A percentile compares a stretch with the other conserved stretches of the same genome.
phyloP scores from a whole-genome alignment of 2,888 invertebrate genomes.

The Rhamnusium bicolor region DNA sequence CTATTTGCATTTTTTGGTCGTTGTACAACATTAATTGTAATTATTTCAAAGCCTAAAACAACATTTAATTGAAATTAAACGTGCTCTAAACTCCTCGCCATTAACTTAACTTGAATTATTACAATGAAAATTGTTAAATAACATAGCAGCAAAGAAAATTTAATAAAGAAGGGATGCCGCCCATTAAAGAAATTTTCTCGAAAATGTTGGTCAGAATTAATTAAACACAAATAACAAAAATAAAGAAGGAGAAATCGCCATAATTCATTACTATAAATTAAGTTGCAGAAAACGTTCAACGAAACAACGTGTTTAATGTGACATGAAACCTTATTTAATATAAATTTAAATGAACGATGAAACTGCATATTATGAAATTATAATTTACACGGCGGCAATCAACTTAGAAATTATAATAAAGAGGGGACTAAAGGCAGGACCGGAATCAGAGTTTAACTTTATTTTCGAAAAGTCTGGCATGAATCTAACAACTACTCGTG shows the following conservation, averaged over 20 bases:
- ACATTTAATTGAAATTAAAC: conserved; percentile 28
- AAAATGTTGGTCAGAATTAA: conserved; percentile 30
- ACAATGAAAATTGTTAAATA: conserved; percentile 32
- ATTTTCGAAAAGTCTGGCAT: not conserved
- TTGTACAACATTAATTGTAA: conserved; percentile 12
- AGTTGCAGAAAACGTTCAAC: not conserved
- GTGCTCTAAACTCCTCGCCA: conserved; percentile 3
- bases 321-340: conserved; percentile 15
- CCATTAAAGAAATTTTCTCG: conserved; percentile 21
- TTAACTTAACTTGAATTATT: conserved; percentile 22
- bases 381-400: conserved; percentile 14
- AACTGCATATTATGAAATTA: conserved; percentile 21
- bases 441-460: not conserved
- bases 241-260: conserved; percentile 19
- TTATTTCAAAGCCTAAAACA: conserved; percentile 24
- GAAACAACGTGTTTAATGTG: conserved; percentile 6
- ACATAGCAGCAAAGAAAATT: conserved; percentile 21
- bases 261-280: conserved; percentile 20
- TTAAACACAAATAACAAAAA: conserved; percentile 29
- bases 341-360: conserved; percentile 5
- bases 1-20: not conserved
- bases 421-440: not conserved
- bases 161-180: conserved; percentile 25
- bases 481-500: no score
- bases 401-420: conserved; percentile 6